These are phyloP conservation scores for Diplodus puntazzo DNA, from an alignment of 2,797 vertebrate species.

Conservation along the genomic window DNA sequence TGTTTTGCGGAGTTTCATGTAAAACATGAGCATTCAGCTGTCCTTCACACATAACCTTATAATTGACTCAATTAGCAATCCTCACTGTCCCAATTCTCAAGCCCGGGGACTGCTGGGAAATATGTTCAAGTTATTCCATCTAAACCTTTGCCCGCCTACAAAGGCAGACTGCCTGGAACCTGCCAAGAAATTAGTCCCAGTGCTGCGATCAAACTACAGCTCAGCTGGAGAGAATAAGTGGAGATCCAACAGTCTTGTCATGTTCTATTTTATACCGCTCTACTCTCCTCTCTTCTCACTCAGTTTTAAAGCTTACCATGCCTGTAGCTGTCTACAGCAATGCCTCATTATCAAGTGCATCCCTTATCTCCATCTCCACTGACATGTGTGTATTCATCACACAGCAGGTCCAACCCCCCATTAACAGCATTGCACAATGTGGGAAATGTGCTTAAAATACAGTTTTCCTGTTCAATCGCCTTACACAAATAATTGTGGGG, in stretches of 20 bases:
- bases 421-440: slow-evolving; percentile 49
- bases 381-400: slow-evolving; percentile 68
- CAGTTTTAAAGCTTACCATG: slow-evolving; percentile 67
- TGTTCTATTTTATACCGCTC: slow-evolving; percentile 74
- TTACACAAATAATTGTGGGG: slow-evolving; percentile 14
- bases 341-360: slow-evolving; percentile 72
- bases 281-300: slow-evolving; percentile 44
- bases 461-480: slow-evolving; percentile 36
- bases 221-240: slow-evolving; percentile 80
- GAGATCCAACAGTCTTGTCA: slow-evolving; percentile 82
- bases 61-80: slow-evolving; percentile 77
- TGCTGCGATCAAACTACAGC: slow-evolving; percentile 76
- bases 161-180: slow-evolving; percentile 74
- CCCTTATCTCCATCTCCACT: slow-evolving; percentile 59
- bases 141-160: slow-evolving; percentile 79
- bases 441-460: slow-evolving; percentile 34
- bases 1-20: slow-evolving; percentile 38
- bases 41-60: slow-evolving; percentile 69
- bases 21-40: slow-evolving; percentile 54
- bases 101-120: slow-evolving; percentile 69
- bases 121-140: slow-evolving; percentile 74
- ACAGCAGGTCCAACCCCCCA: slow-evolving; percentile 48
- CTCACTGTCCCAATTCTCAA: slow-evolving; percentile 66
- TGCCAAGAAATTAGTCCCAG: slow-evolving; percentile 82
- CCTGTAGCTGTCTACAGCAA: slow-evolving; percentile 73